phyloP scores from a whole-genome alignment of 2,797 vertebrate genomes.

The Cyclura pinguis region DNA sequence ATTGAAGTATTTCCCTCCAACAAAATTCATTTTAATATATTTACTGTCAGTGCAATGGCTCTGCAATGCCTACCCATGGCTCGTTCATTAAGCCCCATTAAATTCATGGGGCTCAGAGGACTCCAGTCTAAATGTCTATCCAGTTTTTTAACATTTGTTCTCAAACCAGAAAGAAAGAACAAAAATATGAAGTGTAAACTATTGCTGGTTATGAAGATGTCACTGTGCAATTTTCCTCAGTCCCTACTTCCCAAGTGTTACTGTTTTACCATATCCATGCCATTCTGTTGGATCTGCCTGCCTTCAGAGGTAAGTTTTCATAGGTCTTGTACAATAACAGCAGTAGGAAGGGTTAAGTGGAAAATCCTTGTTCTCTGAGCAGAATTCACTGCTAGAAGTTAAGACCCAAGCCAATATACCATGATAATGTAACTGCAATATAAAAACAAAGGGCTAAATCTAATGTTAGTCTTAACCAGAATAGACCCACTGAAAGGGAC shows the following conservation, averaged over 20 bases:
- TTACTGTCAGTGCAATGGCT: neutral
- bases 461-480: too few relatives aligned
- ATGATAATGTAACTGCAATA: neutral
- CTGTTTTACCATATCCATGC: neutral
- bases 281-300: neutral
- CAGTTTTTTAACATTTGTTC: neutral
- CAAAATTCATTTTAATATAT: slow-evolving; percentile 24
- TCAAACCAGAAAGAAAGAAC: neutral
- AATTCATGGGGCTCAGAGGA: neutral
- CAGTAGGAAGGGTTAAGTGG: neutral
- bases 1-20: neutral
- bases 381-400: neutral
- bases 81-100: neutral
- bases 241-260: too few relatives aligned
- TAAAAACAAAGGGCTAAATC: neutral
- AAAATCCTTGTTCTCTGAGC: neutral
- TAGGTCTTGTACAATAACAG: neutral
- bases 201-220: too few relatives aligned
- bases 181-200: neutral
- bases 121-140: neutral
- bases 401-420: neutral
- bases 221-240: neutral
- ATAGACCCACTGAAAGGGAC: too few relatives aligned
- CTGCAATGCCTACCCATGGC: neutral
- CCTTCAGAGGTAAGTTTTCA: neutral